Evolutionary conservation across 2,888 invertebrate species (phyloP).

Genomic region (Neoscelio sp.): DNA sequence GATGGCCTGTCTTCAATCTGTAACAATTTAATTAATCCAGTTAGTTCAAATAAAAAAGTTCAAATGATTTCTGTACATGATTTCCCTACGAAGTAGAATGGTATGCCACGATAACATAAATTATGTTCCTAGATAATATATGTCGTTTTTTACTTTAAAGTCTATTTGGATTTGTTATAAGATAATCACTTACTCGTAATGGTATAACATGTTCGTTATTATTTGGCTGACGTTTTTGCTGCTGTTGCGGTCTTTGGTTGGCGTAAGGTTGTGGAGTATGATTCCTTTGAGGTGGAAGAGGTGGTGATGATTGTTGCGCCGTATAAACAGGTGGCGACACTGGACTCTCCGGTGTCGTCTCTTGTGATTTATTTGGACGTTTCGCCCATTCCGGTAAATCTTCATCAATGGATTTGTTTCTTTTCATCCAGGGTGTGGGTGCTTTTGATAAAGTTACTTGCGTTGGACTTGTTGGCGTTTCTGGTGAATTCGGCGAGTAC

Average conservation of each 20-base stretch:
- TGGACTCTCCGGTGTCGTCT: constrained; percentile 80
- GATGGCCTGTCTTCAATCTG: constrained; percentile 82
- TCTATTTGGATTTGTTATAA: neutral
- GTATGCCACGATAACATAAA: too few species aligned
- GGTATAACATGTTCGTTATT: constrained; percentile 75
- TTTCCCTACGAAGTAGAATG: neutral
- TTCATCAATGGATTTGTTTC: constrained; percentile 82
- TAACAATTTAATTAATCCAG: too few species aligned
- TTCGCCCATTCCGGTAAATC: constrained; percentile 84
- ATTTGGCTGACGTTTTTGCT: constrained; percentile 68
- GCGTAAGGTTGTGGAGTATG: constrained; percentile 51
- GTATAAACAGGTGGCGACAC: constrained; percentile 81
- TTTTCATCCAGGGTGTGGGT: constrained; percentile 85
- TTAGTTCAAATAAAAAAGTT: constrained; percentile 36
- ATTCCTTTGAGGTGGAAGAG: constrained; percentile 66
- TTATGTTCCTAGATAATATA: neutral
- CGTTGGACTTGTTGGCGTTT: constrained; percentile 79
- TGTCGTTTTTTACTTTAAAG: neutral
- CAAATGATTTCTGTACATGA: too few species aligned
- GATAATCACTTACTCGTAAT: constrained; percentile 74
- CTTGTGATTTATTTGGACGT: constrained; percentile 74
- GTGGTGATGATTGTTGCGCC: constrained; percentile 65
- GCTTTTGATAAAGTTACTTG: constrained; percentile 85
- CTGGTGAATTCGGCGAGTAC: constrained; percentile 73
- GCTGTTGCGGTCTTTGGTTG: constrained; percentile 68